A percentile compares a stretch with the other conserved stretches of the same genome.
Evolutionary conservation across 1,140 invertebrate genomes (phyloP).

Genomic region (Caenorhabditis elegans): DNA sequence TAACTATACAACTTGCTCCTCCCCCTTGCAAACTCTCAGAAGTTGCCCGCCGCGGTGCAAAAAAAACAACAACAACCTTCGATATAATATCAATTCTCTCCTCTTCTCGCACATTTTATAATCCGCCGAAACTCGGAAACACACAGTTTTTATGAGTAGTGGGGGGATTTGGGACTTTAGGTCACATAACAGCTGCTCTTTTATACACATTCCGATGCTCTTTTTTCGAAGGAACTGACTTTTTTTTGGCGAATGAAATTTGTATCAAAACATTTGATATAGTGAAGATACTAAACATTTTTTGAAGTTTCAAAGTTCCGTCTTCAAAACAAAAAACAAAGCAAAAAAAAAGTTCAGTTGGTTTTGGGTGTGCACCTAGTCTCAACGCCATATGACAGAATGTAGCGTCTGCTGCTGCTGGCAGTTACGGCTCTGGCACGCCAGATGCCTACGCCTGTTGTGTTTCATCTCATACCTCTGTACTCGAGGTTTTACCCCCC

Average conservation of each 20-base stretch:
- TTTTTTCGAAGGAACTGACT: too few species aligned
- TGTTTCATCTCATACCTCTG: not conserved
- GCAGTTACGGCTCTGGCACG: constrained; percentile 25
- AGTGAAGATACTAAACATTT: too few species aligned
- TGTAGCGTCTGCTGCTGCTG: constrained; percentile 23
- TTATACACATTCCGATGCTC: too few species aligned
- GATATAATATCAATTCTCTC: too few species aligned
- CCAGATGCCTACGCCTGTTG: constrained; percentile 30
- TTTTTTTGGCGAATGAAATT: too few species aligned
- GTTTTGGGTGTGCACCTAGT: not conserved
- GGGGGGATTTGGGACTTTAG: too few species aligned
- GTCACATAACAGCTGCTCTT: constrained; percentile 7
- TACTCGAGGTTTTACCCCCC: not conserved
- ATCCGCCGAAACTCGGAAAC: not conserved
- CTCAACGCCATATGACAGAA: constrained; percentile 22
- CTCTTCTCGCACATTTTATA: not conserved
- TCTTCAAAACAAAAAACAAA: not conserved
- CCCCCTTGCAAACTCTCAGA: too few species aligned
- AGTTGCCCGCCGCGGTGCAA: too few species aligned
- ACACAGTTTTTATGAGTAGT: not conserved
- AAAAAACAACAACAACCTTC: not conserved
- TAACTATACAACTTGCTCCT: too few species aligned
- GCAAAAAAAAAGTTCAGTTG: not conserved
- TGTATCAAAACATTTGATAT: too few species aligned
- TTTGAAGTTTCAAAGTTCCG: not conserved